A percentile compares a stretch with the other conserved stretches of the same genome.
Evolutionary conservation across 2,888 invertebrate genomes (phyloP).

Genomic region (Anoplius nigerrimus): DNA sequence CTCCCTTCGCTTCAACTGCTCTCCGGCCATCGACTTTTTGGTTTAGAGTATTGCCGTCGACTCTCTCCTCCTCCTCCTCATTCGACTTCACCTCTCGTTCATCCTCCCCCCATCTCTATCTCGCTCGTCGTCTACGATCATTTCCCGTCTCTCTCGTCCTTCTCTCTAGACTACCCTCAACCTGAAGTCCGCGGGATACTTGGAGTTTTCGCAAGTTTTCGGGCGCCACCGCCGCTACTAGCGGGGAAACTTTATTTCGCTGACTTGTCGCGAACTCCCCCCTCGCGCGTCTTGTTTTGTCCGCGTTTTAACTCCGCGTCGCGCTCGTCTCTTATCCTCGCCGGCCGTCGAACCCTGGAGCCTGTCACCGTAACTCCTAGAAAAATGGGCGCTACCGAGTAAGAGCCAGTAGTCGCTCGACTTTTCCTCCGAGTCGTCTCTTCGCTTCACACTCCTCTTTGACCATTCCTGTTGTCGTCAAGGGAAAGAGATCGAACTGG

Average conservation of each 20-base stretch:
- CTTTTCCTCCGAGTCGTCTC: too few relatives aligned
- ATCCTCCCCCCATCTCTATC: constrained; percentile 2
- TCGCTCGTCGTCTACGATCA: background rate
- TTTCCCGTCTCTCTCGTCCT: constrained; percentile 17
- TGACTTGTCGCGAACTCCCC: constrained; percentile 59
- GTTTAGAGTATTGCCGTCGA: constrained; percentile 56
- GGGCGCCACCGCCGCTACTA: constrained; percentile 52
- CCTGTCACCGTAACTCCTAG: constrained; percentile 59
- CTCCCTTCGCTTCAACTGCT: background rate
- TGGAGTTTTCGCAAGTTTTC: constrained; percentile 67
- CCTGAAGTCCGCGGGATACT: constrained; percentile 47
- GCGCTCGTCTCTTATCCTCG: constrained; percentile 19
- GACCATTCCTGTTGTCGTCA: too few relatives aligned
- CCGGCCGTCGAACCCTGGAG: constrained; percentile 55
- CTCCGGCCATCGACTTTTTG: constrained; percentile 51
- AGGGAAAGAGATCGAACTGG: too few relatives aligned
- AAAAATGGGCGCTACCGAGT: constrained; percentile 31
- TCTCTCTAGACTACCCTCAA: constrained; percentile 27
- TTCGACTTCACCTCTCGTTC: constrained; percentile 21
- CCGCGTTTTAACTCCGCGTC: constrained; percentile 37
- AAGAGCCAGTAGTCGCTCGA: constrained; percentile 5
- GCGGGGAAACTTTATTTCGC: constrained; percentile 68
- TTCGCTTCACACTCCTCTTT: too few relatives aligned
- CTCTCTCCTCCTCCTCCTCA: background rate
- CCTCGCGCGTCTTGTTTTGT: constrained; percentile 62